Percentiles rank a stretch among this genome's conserved stretches.
These are phyloP conservation scores for Typhlichthys eigenmanni DNA, from an alignment of 2,797 vertebrate species.

Conservation along the genomic window DNA sequence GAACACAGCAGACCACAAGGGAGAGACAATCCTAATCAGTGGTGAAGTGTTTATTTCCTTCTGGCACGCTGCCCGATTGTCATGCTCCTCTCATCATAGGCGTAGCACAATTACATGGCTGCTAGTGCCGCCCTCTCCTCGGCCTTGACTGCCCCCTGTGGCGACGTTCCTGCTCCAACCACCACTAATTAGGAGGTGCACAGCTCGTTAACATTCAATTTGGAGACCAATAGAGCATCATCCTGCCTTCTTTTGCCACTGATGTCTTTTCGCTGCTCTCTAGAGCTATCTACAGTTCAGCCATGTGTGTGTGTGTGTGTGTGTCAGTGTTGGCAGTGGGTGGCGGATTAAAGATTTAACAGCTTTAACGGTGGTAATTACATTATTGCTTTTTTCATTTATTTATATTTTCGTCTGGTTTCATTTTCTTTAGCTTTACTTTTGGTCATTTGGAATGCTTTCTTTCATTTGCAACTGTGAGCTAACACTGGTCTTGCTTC, in stretches of 20 bases:
- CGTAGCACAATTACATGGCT: slow-evolving; percentile 58
- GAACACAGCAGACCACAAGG: neutral
- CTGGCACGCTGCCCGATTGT: slow-evolving; percentile 69
- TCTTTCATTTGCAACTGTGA: no score
- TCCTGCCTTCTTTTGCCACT: slow-evolving; percentile 19
- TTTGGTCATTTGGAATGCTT: no score
- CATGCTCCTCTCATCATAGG: slow-evolving; percentile 54
- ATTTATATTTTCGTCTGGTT: no score
- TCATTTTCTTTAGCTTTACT: no score
- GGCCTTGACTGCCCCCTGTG: slow-evolving; percentile 58
- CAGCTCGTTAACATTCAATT: slow-evolving; percentile 84
- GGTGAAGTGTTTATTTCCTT: slow-evolving; percentile 54
- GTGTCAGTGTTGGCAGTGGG: neutral
- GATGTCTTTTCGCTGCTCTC: slow-evolving; percentile 29
- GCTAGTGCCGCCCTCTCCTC: slow-evolving; percentile 58
- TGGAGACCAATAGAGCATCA: slow-evolving; percentile 73
- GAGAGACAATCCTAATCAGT: slow-evolving; percentile 35
- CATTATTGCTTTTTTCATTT: neutral
- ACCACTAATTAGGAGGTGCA: slow-evolving; percentile 77
- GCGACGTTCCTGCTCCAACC: slow-evolving; percentile 66
- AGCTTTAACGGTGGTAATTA: neutral
- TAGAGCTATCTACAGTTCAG: slow-evolving; percentile 9
- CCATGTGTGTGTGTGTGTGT: slow-evolving; percentile 2
- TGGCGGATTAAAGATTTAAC: neutral
- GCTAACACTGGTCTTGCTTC: no score